A percentile compares a stretch with the other conserved stretches of the same genome.
Evolutionary conservation across 1,140 invertebrate genomes (phyloP).

Genomic region (Aphelenchoides fujianensis): DNA sequence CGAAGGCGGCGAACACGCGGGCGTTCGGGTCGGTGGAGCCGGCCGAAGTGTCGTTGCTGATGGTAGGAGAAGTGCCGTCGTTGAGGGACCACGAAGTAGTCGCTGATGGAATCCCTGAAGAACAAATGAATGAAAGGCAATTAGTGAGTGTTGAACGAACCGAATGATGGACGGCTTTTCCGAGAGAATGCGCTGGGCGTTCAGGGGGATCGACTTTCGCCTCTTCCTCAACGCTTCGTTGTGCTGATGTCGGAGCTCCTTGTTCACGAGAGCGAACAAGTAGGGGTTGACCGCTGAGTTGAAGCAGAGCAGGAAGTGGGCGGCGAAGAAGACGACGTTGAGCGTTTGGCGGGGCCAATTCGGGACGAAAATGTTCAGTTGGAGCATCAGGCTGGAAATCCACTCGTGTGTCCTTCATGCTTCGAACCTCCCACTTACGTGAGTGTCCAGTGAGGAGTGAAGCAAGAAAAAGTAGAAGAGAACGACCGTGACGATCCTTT

Average conservation of each 20-base stretch:
- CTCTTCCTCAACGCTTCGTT: constrained; percentile 38
- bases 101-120: constrained; percentile 3
- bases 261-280: constrained; percentile 60
- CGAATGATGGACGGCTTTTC: not conserved
- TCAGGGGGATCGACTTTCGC: constrained; percentile 12
- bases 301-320: constrained; percentile 60
- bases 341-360: constrained; percentile 52
- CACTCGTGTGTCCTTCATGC: no score
- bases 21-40: not conserved
- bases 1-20: constrained; percentile 6
- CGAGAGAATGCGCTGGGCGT: constrained; percentile 7
- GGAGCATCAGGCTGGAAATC: constrained; percentile 45
- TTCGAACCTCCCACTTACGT: no score
- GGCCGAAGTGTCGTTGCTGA: not conserved
- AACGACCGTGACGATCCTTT: constrained; percentile 59
- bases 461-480: constrained; percentile 61
- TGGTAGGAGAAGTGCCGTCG: not conserved
- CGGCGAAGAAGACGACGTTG: constrained; percentile 57
- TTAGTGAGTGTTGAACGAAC: not conserved
- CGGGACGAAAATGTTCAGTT: constrained; percentile 27
- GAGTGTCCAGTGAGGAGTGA: constrained; percentile 60
- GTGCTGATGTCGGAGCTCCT: constrained; percentile 58
- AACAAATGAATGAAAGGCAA: not conserved
- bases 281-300: constrained; percentile 61
- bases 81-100: not conserved